These are phyloP conservation scores for Aphodius granarius DNA, from an alignment of 2,888 invertebrate species.

Conservation along the genomic window DNA sequence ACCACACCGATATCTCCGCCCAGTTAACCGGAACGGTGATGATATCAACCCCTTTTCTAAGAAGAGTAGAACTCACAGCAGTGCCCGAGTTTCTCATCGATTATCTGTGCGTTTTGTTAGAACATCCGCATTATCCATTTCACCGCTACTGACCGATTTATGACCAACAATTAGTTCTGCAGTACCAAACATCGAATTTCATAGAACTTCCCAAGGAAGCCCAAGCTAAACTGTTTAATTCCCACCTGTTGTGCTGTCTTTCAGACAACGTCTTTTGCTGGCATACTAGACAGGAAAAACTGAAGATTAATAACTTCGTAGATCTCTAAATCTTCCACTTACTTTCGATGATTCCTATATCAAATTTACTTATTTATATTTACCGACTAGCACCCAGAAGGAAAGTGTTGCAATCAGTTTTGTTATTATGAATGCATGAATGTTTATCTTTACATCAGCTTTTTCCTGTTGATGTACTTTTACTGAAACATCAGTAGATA, in stretches of 20 bases:
- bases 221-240: neutral
- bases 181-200: neutral
- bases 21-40: neutral
- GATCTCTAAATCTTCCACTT: no score
- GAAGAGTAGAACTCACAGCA: neutral
- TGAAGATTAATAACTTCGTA: neutral
- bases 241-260: neutral
- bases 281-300: neutral
- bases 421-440: no score
- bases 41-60: neutral
- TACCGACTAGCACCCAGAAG: no score
- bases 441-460: no score
- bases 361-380: no score
- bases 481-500: no score
- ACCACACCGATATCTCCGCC: neutral
- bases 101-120: neutral
- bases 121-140: neutral
- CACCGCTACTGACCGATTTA: neutral
- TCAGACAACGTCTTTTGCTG: neutral
- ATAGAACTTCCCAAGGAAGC: neutral
- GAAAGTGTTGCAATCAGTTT: no score
- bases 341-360: no score
- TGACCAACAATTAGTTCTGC: neutral
- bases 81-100: neutral
- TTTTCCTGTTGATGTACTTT: no score